A percentile compares a stretch with the other conserved stretches of the same genome.
Conservation (phyloP, 2,888 invertebrate species). For the Gandaritis pyraliata region DNA sequence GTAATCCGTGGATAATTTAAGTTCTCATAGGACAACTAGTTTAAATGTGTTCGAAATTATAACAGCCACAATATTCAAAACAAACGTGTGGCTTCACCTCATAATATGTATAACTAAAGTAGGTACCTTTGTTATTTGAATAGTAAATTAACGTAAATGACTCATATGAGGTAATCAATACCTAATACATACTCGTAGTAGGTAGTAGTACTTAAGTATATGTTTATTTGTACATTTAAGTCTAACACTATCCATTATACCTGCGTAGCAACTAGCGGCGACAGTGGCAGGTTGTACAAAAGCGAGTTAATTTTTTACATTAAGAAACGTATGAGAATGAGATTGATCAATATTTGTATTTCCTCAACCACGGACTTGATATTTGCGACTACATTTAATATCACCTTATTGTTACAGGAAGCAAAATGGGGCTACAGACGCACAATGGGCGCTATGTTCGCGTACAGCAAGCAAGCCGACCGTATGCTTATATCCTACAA, state of each 20-base stretch:
- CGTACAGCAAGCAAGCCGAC: constrained; percentile 81
- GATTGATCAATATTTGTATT: too few relatives aligned
- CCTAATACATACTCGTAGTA: background rate
- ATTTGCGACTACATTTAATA: background rate
- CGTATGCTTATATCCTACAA: constrained; percentile 83
- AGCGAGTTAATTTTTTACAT: too few relatives aligned
- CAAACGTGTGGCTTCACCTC: background rate
- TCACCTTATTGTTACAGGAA: constrained; percentile 67
- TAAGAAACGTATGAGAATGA: too few relatives aligned
- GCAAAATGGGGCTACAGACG: constrained; percentile 83
- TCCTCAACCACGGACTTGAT: too few relatives aligned
- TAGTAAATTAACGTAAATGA: background rate
- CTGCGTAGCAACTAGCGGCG: too few relatives aligned
- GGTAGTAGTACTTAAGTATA: background rate
- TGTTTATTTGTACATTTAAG: background rate
- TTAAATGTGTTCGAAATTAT: background rate
- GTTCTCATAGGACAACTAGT: too few relatives aligned
- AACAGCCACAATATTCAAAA: background rate
- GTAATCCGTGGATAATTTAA: background rate
- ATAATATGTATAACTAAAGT: background rate
- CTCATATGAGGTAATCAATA: background rate
- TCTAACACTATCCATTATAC: background rate
- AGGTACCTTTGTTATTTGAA: background rate
- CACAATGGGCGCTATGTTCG: constrained; percentile 83
- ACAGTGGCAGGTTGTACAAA: too few relatives aligned